These are phyloP conservation scores for Scolopax mira DNA, from an alignment of 2,113 vertebrate species.

Conservation along the genomic window DNA sequence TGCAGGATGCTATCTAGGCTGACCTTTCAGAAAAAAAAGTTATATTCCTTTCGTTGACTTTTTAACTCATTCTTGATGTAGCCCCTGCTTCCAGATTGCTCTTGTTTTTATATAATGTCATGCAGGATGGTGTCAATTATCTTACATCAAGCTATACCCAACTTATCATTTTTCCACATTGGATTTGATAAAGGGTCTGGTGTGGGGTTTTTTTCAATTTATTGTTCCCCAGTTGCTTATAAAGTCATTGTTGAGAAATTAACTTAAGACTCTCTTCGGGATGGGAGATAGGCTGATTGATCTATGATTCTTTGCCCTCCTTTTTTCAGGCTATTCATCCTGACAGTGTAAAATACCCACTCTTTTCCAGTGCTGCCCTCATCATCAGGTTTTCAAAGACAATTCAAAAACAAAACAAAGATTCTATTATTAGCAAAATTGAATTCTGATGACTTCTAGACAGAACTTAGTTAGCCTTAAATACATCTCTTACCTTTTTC, in stretches of 20 bases:
- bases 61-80: not conserved
- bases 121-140: fast-evolving
- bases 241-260: not conserved
- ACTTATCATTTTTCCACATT: not conserved
- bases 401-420: not conserved
- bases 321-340: not conserved
- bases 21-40: not conserved
- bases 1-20: not conserved
- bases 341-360: not conserved
- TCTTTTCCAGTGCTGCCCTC: not conserved
- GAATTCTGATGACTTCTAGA: not conserved
- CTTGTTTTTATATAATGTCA: not conserved
- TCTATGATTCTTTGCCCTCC: not conserved
- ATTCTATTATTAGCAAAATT: not conserved
- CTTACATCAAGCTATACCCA: not conserved
- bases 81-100: not conserved
- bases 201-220: too few species aligned
- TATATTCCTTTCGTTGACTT: not conserved
- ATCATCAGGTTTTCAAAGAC: not conserved
- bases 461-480: not conserved
- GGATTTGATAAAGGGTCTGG: not conserved
- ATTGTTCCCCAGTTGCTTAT: not conserved
- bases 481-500: not conserved
- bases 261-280: not conserved
- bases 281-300: not conserved